Evolutionary conservation across 2,888 invertebrate species (phyloP).

Genomic region (Nemotelus pantherinus): DNA sequence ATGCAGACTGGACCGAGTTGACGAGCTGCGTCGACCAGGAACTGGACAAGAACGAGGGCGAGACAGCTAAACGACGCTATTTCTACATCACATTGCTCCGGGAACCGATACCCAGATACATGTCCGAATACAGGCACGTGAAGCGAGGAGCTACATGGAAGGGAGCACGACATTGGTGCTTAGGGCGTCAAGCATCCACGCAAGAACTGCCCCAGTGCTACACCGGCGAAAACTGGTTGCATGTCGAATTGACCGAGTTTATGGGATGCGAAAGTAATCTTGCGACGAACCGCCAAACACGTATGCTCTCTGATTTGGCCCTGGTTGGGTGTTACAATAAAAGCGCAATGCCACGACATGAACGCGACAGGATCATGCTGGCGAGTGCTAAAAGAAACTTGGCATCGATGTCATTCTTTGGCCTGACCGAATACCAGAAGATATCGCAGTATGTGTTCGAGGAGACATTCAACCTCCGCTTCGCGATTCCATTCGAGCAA

Average conservation of each 20-base stretch:
- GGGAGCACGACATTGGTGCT: constrained; percentile 79
- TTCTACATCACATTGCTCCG: constrained; percentile 96
- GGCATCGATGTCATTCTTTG: constrained; percentile 95
- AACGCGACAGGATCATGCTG: constrained; percentile 86
- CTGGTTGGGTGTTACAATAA: constrained; percentile 96
- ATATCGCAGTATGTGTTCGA: constrained; percentile 94
- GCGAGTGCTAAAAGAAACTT: constrained; percentile 96
- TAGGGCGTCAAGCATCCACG: constrained; percentile 78
- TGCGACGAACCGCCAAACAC: constrained; percentile 95
- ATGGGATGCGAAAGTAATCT: constrained; percentile 91
- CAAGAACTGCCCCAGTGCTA: constrained; percentile 88
- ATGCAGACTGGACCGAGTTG: constrained; percentile 98
- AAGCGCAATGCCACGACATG: constrained; percentile 75
- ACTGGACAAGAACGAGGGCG: constrained; percentile 89
- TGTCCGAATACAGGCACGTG: constrained; percentile 97
- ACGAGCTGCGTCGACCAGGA: constrained; percentile 91
- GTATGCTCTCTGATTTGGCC: constrained; percentile 96
- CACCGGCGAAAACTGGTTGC: constrained; percentile 83
- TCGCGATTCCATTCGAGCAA: constrained; percentile 90
- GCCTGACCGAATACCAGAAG: constrained; percentile 95
- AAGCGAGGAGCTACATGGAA: constrained; percentile 97
- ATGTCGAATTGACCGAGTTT: constrained; percentile 91
- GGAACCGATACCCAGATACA: constrained; percentile 90
- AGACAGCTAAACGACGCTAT: constrained; percentile 83
- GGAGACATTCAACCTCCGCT: constrained; percentile 90